Evolutionary conservation across 2,888 invertebrate species (phyloP).

Genomic region (Lepeophtheirus nordmannii): DNA sequence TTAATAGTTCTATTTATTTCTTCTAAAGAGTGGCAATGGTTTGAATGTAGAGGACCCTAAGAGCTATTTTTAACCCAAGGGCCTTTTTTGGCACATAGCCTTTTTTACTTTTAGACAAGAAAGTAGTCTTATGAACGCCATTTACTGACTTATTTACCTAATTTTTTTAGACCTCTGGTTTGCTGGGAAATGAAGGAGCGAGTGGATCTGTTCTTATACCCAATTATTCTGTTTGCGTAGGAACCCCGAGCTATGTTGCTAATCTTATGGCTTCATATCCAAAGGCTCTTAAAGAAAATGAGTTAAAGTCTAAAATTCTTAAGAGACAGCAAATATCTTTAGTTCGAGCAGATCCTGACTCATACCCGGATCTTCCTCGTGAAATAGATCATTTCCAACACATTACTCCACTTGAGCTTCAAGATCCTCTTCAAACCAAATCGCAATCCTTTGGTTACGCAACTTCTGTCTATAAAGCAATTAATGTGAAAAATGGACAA

Average conservation of each 20-base stretch:
- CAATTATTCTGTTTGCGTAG: slow-evolving; percentile 46
- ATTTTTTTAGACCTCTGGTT: not conserved
- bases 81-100: too few relatives aligned
- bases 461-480: slow-evolving; percentile 76
- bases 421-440: slow-evolving; percentile 39
- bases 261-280: slow-evolving; percentile 34
- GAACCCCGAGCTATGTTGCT: slow-evolving; percentile 45
- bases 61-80: too few relatives aligned
- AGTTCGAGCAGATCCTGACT: slow-evolving; percentile 17
- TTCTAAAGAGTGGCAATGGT: too few relatives aligned
- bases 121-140: not conserved
- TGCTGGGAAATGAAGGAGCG: slow-evolving; percentile 29
- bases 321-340: slow-evolving; percentile 11
- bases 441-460: slow-evolving; percentile 54
- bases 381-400: slow-evolving; percentile 82
- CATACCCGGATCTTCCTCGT: slow-evolving; percentile 50
- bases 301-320: slow-evolving; percentile 6
- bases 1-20: too few relatives aligned
- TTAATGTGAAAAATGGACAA: slow-evolving; percentile 66
- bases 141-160: not conserved
- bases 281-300: slow-evolving; percentile 10
- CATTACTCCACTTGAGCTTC: slow-evolving; percentile 64
- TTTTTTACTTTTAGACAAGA: too few relatives aligned
- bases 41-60: too few relatives aligned
- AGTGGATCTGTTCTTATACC: slow-evolving; percentile 31